phyloP scores from a whole-genome alignment of 2,888 invertebrate species.

The Cactoblastis cactorum region DNA sequence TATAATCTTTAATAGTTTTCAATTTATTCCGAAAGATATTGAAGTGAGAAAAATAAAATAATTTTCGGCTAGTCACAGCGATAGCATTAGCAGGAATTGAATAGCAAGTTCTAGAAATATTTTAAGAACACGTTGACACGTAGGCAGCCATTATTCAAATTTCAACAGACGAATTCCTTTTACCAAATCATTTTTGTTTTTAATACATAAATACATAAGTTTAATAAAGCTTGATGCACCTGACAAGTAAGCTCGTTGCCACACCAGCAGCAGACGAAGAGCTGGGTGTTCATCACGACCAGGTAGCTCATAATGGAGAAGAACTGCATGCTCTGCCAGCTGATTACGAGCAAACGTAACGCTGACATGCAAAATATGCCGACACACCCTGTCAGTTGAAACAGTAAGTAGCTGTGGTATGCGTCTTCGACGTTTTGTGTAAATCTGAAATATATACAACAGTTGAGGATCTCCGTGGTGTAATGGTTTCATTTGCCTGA shows the following conservation, averaged over 20 bases:
- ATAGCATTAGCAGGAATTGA: no score
- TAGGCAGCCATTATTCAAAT: no score
- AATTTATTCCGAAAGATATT: no score
- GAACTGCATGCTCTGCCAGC: constrained; percentile 65
- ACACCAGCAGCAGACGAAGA: constrained; percentile 76
- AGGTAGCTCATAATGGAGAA: constrained; percentile 59
- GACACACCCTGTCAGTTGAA: constrained; percentile 74
- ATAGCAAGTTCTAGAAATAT: no score
- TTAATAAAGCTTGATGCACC: no score
- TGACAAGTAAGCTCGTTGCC: constrained; percentile 73
- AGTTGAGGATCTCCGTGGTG: neutral
- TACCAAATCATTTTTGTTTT: no score
- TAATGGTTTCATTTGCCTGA: neutral
- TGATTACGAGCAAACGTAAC: constrained; percentile 53
- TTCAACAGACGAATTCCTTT: no score
- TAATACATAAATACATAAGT: no score
- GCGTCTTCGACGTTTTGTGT: constrained; percentile 62
- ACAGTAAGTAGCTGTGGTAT: constrained; percentile 69
- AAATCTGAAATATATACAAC: constrained; percentile 48
- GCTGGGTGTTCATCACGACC: constrained; percentile 69
- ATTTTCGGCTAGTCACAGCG: no score
- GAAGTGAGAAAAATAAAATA: no score
- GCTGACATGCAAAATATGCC: constrained; percentile 71
- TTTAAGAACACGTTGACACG: no score
- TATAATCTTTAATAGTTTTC: no score